Evolutionary conservation across 2,888 invertebrate species (phyloP), one percentile per base, ranked within the genome.

Genomic region (Celastrina argiolus): DNA sequence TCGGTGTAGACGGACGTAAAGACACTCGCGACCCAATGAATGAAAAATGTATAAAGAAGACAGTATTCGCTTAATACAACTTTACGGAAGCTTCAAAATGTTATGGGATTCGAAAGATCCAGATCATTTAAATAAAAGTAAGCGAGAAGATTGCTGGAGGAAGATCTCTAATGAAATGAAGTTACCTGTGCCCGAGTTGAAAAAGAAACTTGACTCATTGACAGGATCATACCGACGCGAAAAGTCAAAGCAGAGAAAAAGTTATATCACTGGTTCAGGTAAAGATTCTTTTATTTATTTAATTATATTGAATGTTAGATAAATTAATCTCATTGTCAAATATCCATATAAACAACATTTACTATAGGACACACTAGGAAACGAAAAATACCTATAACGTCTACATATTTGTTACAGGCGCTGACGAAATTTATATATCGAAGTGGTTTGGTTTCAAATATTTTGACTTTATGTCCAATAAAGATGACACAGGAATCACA

Each of bases 171-270:
- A 67, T 65, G 67, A 69, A 69, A 42, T 69, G 65, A 65, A 69
- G 58, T 63, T 63, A 63, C 65, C 69, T 65, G 36, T 69, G 64
- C 58, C 28, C 39, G 66, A 67, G 56, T 65, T 67, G 58, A 69
- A 69, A 65, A 69, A 67, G 63, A 69, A 69, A 69, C 65, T 67
- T 63, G 65, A 67, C 56, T 69, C 67, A 36, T 67, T 69, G 69
- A 65, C 65, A 56, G 65, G 67, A 56, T 67, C 67, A 65, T 69
- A 69, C 69, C 65, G 69, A 66, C 65, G 69, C 65, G 63, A 69
- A 69, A 69, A 67, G 65, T 65, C 63, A 65, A 59, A 31, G 59
- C 31, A 59, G 34, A 69, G 45, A 56, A 41, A 66, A 66, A 61
- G 36, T 67, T 22, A 16, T n/a, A 42, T 42, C n/a, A 56, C 56